Base-by-base conservation (phyloP, 2,113 vertebrate genomes). In the Bos taurus region DNA sequence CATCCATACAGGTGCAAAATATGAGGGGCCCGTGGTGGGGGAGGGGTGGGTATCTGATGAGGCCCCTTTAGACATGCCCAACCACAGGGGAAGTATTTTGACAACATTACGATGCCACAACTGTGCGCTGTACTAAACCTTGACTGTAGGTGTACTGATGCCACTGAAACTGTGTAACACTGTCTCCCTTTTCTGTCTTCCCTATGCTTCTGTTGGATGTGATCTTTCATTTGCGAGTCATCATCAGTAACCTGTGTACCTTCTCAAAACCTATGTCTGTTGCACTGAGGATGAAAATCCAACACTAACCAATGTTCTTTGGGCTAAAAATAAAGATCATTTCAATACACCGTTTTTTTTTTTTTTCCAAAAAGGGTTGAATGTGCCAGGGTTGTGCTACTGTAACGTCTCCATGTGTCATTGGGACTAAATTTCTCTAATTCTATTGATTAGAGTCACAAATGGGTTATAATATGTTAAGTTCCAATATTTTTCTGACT, bases 401-500 rank as follows among this genome's bases (percentile, higher is more conserved):
- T 99, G 98, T 98, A 97, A 97, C 97, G 95, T 99, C 97, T 98
- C 98, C 98, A 98, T 99, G 98, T 98, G 98, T 99, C 98, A 95
- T 98, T 98, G 98, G 98, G 98, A 98, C 98, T 98, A 98, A 98
- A 97, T 98, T 97, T 98, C 98, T 98, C 99, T 98, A 0, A 46
- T 98, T 98, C 99, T 98, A 98, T 98, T 98, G 82, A 95, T 99
- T 98, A 98, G 98, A 99, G 97, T 99, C 97, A 92, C 98, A 99
- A 98, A 98, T 98, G 98, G 98, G 99, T 98, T 98, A 96, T 98
- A 98, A 98, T 98, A 98, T 99, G 99, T 99, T 99, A 99, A 98
- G 99, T 99, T 99, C 99, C 99, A 99, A 98, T 99, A 98, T 99
- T 99, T 99, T 99, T 99, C 99, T 99, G 98, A 99, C 98, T 98